phyloP scores from a whole-genome alignment of 2,888 invertebrate species.

The Ichneumoninae sp. region DNA sequence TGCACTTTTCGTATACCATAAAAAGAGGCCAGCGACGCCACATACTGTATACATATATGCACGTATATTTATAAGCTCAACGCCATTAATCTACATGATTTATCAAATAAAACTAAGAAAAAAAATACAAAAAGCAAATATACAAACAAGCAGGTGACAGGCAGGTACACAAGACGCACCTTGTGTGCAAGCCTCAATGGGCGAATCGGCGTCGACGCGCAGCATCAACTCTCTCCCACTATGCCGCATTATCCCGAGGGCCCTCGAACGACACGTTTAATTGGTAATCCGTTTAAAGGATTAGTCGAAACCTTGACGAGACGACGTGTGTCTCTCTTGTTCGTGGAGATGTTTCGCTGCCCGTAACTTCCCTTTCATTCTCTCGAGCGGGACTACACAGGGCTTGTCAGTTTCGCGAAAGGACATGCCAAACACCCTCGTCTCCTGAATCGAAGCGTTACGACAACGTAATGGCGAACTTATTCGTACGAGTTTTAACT shows the following conservation, averaged over 20 bases:
- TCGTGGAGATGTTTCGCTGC: slow-evolving; percentile 29
- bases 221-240: slow-evolving; percentile 25
- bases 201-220: slow-evolving; percentile 47
- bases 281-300: slow-evolving; percentile 84
- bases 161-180: slow-evolving; percentile 43
- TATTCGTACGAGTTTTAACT: slow-evolving; percentile 42
- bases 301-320: slow-evolving; percentile 82
- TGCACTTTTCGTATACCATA: slow-evolving; percentile 29
- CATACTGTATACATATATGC: slow-evolving; percentile 3
- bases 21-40: slow-evolving; percentile 12
- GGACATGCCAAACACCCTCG: slow-evolving; percentile 73
- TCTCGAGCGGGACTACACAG: slow-evolving; percentile 60
- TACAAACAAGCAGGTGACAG: slow-evolving; percentile 52
- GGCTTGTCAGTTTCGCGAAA: slow-evolving; percentile 79
- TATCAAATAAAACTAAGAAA: slow-evolving; percentile 58
- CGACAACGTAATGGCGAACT: slow-evolving; percentile 40
- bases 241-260: slow-evolving; percentile 47
- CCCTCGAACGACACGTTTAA: slow-evolving; percentile 80
- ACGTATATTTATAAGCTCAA: slow-evolving; percentile 5
- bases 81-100: slow-evolving; percentile 67
- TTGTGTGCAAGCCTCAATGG: slow-evolving; percentile 41
- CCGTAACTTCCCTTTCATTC: slow-evolving; percentile 14
- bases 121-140: slow-evolving; percentile 44
- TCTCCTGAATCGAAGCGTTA: slow-evolving; percentile 71
- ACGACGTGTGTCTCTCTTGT: slow-evolving; percentile 78